Evolutionary conservation across 2,888 invertebrate species (phyloP).

Genomic region (Desoria tigrina): DNA sequence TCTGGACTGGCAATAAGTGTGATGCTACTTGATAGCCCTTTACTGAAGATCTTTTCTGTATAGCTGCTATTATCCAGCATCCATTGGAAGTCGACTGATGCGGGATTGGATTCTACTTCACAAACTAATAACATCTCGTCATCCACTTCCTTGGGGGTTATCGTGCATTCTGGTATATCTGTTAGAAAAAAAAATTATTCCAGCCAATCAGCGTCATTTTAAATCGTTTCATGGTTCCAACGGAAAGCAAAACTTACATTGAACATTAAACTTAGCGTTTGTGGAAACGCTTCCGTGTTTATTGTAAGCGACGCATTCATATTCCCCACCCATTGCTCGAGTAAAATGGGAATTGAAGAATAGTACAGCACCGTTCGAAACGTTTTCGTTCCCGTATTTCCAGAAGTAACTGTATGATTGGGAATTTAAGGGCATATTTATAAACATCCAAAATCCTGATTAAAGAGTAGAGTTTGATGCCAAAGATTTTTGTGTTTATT

Average conservation of each 20-base stretch:
- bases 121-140: slow-evolving; percentile 78
- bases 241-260: slow-evolving; percentile 68
- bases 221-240: neutral
- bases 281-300: slow-evolving; percentile 74
- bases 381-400: slow-evolving; percentile 65
- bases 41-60: slow-evolving; percentile 65
- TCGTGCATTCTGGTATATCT: slow-evolving; percentile 83
- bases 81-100: slow-evolving; percentile 77
- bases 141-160: slow-evolving; percentile 71
- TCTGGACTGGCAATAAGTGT: slow-evolving; percentile 65
- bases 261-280: slow-evolving; percentile 73
- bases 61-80: slow-evolving; percentile 81
- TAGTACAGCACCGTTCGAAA: slow-evolving; percentile 62
- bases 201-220: neutral
- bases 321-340: slow-evolving; percentile 72
- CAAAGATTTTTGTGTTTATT: too few relatives aligned
- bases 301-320: slow-evolving; percentile 68
- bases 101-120: slow-evolving; percentile 78
- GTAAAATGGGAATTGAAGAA: slow-evolving; percentile 68
- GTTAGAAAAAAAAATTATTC: slow-evolving; percentile 54
- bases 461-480: neutral
- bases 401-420: slow-evolving; percentile 74
- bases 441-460: neutral
- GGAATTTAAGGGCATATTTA: slow-evolving; percentile 52
- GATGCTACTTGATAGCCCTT: slow-evolving; percentile 65